phyloP scores from a whole-genome alignment of 2,888 invertebrate species.

The Anoplius nigerrimus region DNA sequence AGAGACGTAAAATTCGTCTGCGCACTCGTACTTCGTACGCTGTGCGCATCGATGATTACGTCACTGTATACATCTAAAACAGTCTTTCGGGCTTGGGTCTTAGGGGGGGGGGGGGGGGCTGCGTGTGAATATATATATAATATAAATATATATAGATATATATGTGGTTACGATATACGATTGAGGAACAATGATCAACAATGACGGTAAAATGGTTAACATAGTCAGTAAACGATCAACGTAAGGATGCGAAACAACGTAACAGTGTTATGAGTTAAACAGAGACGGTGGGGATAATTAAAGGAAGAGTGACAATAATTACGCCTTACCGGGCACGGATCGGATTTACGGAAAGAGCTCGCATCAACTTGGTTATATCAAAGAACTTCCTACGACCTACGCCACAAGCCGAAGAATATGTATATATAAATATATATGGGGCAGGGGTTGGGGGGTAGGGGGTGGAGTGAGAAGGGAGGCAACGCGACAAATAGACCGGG shows the following conservation, averaged over 20 bases:
- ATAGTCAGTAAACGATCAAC: slow-evolving; percentile 25
- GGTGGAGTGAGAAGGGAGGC: slow-evolving; percentile 46
- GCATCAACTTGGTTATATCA: slow-evolving; percentile 4
- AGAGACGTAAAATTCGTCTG: neutral
- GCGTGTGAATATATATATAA: slow-evolving; percentile 43
- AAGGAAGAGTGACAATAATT: no score
- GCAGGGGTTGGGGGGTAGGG: no score
- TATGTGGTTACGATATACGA: slow-evolving; percentile 43
- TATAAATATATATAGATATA: neutral
- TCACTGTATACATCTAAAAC: slow-evolving; percentile 64
- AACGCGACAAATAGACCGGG: slow-evolving; percentile 57
- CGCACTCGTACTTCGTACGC: slow-evolving; percentile 16
- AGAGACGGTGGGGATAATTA: slow-evolving; percentile 9
- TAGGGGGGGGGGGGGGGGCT: slow-evolving; percentile 47
- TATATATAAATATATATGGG: no score
- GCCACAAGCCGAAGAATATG: slow-evolving; percentile 66
- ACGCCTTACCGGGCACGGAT: slow-evolving; percentile 8
- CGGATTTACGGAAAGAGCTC: neutral
- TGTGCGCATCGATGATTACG: slow-evolving; percentile 52
- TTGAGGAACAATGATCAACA: slow-evolving; percentile 22
- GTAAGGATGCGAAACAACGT: neutral
- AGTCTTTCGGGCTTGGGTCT: slow-evolving; percentile 34
- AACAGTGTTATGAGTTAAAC: neutral
- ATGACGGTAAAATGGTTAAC: slow-evolving; percentile 37
- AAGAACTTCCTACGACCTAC: slow-evolving; percentile 63